Base-by-base conservation (phyloP, 2,888 invertebrate genomes). In the Charanyca ferruginea region DNA sequence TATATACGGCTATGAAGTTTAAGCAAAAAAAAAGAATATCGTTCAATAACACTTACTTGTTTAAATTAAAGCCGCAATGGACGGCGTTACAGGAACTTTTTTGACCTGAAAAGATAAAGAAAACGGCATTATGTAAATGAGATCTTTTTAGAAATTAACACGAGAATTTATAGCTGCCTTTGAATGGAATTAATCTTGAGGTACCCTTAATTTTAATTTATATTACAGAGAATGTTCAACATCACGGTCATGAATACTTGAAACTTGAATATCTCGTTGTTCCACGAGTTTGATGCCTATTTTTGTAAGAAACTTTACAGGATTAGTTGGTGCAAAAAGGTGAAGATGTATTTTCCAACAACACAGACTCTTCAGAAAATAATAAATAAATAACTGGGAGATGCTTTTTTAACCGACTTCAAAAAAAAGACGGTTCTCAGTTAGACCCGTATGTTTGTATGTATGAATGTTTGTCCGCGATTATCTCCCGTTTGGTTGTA, bases 81-180 rank as follows among this genome's bases (percentile, higher is more conserved):
- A 92, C 91, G 93, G 90, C 93, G 89, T 86, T 81, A 86, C 90
- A 94, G 94, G 94, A 93, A 93, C 93, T 92, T 87, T 84, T 80
- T 90, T 85, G 87, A 93, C 91, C 94, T 94, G 94, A 64, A 93
- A 93, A 84, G 84, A 88, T 89, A 85, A 75, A 80, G 81, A 81
- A 76, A 82, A 84, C 48, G 65, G 42, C 47, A 67, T 73, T 81
- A 81, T 83, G 77, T 77, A 84, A 83, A 84, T 83, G 81, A 81
- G 71, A 52, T 69, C 52, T 70, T 77, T 63, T 73, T 76, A 68
- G 66, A 77, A 79, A 78, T 80, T 83, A 85, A 80, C 82, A 81
- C 65, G 69, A 73, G 68, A 83, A 80, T 83, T 83, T 84, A 85
- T 79, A 69, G 81, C 79, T 64, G 73, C 73, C 57, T 75, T 72